Evolutionary conservation across 2,888 invertebrate species (phyloP), one percentile per base, ranked within the genome.

Genomic region (Petrolisthes manimaculis): DNA sequence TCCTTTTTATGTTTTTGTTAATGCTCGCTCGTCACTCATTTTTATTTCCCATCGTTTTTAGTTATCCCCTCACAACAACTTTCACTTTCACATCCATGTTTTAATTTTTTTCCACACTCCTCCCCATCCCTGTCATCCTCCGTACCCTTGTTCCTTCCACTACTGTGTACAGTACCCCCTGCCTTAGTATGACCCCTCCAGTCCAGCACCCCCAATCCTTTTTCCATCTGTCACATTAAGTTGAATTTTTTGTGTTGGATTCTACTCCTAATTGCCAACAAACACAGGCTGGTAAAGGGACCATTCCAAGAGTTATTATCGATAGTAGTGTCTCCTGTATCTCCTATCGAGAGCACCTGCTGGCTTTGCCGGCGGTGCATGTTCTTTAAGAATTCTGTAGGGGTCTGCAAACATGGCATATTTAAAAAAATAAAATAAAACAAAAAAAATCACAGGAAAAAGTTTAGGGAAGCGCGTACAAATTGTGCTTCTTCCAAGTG

Each of bases 221-320:
- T 82, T 82, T 54, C 67, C 67, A 67, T 78, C 67, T 78, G 67
- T 78, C 53, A 74, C 24, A 71, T 61, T 86, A 54, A 24, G 86
- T 86, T 86, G 74, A 55, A 71, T 14, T 21, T 71, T 71, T 71
- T 71, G 71, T 21, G 71, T 86, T 86, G 81, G 71, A 81, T 75
- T 74, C 81, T 74, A 86, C 71, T 86, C 56, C 75, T 74, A 86
- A 80, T 86, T 86, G 86, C 86, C 86, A 86, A 77, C 86, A 86
- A 86, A 86, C 71, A 81, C 86, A 86, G 86, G 86, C 86, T 86
- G 86, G 86, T 86, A 56, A 86, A 86, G 86, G 86, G 86, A 86
- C 86, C 86, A 86, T 86, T 86, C 86, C 86, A 86, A 81, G 53
- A 81, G 71, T 71, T 71, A 71, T 86, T 81, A 81, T 86, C 71